Conservation (phyloP, 2,888 invertebrate genomes). For the Mimachlamys varia region DNA sequence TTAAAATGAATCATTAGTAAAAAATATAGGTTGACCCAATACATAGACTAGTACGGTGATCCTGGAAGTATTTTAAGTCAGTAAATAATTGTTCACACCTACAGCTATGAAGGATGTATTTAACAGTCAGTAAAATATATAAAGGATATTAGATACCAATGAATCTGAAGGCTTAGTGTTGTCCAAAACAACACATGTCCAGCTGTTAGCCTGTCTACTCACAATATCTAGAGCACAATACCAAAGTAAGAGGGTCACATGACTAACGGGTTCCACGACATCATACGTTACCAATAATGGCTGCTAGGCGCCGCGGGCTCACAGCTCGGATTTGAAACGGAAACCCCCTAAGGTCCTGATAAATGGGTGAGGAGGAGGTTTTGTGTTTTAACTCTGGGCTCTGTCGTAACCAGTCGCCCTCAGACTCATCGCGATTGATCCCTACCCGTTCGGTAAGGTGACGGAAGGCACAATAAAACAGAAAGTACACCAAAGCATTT, state of each 20-base stretch:
- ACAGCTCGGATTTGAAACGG: conserved; percentile 56
- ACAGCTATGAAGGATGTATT: no score
- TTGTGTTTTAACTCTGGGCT: conserved; percentile 26
- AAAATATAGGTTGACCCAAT: no score
- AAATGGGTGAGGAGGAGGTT: background rate
- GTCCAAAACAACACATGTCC: background rate
- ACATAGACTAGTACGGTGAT: no score
- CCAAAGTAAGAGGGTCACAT: conserved; percentile 16
- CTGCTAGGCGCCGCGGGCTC: conserved; percentile 66
- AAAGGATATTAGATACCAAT: background rate
- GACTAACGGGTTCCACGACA: background rate
- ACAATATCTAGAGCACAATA: conserved; percentile 1
- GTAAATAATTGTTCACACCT: no score
- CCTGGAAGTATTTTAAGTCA: no score
- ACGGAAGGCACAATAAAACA: conserved; percentile 4
- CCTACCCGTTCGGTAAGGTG: background rate
- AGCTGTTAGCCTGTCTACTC: background rate
- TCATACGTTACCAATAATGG: conserved; percentile 63
- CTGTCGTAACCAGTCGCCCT: conserved; percentile 13
- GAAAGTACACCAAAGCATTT: conserved; percentile 35
- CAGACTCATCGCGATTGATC: background rate
- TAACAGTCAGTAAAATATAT: no score
- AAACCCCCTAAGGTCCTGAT: conserved; percentile 37
- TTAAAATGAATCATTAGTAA: no score
- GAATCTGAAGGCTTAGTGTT: background rate